Evolutionary conservation across 2,797 vertebrate genomes (phyloP).

Genomic region (Syncerus caffer): DNA sequence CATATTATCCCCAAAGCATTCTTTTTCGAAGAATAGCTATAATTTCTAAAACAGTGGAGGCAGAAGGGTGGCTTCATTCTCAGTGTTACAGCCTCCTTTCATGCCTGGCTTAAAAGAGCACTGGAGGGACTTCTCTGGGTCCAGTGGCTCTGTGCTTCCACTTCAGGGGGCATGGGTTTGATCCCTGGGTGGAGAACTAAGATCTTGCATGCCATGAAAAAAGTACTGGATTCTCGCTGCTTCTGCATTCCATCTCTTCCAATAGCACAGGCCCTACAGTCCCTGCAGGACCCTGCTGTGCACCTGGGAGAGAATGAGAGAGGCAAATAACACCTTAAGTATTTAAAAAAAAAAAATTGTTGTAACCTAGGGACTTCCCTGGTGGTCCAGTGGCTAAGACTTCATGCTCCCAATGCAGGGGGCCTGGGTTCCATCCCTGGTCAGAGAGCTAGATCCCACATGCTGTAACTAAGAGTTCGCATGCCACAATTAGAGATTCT

Average conservation of each 20-base stretch:
- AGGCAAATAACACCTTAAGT: not conserved
- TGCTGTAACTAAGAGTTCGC: not conserved
- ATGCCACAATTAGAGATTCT: not conserved
- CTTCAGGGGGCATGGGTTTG: not conserved
- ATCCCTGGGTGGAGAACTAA: not conserved
- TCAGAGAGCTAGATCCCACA: not conserved
- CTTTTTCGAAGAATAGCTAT: not conserved
- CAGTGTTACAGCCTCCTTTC: not conserved
- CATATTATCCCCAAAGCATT: not conserved
- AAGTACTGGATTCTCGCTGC: not conserved
- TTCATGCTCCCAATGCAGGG: not conserved
- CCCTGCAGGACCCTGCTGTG: not conserved
- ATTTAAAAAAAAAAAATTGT: not conserved
- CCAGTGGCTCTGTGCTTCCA: not conserved
- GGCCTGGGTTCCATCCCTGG: not conserved
- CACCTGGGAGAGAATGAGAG: not conserved
- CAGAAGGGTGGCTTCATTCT: not conserved
- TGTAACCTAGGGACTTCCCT: not conserved
- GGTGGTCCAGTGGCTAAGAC: not conserved
- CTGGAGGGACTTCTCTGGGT: not conserved
- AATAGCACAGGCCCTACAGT: rapidly evolving
- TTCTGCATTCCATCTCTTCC: not conserved
- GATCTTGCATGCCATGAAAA: not conserved
- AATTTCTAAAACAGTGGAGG: not conserved
- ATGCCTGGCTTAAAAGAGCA: not conserved